These are phyloP conservation scores for Nemurella pictetii DNA, from an alignment of 2,888 invertebrate genomes.

Conservation along the genomic window DNA sequence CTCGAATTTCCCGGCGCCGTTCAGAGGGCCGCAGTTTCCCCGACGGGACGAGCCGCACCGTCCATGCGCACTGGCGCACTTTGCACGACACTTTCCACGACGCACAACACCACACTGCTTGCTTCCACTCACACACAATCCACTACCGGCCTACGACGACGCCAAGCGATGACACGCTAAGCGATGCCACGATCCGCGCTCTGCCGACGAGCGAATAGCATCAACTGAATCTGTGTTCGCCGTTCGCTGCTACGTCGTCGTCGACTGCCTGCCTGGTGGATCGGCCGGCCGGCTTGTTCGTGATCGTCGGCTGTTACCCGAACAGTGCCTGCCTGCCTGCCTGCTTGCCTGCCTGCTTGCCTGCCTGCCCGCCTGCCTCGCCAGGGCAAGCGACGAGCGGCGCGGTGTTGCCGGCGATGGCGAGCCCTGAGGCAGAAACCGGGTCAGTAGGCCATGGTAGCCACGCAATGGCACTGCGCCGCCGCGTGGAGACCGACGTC, in stretches of 20 bases:
- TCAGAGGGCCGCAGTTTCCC: background rate
- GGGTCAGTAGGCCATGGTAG: conserved; percentile 36
- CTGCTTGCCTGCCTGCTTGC: too few relatives aligned
- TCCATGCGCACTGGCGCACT: background rate
- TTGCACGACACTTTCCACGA: background rate
- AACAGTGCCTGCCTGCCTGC: conserved; percentile 11
- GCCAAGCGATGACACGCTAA: background rate
- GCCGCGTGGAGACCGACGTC: background rate
- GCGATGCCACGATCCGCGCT: background rate
- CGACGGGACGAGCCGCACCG: background rate
- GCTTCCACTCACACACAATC: background rate
- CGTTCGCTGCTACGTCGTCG: too few relatives aligned
- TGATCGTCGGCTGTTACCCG: background rate
- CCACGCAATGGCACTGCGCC: conserved; percentile 24
- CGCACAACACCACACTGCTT: background rate
- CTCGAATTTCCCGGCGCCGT: background rate
- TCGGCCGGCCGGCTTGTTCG: background rate
- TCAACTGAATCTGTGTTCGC: background rate
- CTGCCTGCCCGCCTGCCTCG: too few relatives aligned
- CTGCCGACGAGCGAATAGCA: background rate
- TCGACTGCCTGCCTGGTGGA: background rate
- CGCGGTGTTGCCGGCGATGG: conserved; percentile 17
- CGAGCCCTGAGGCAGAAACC: conserved; percentile 30
- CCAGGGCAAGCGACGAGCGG: background rate
- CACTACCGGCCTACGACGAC: background rate